phyloP scores from a whole-genome alignment of 2,113 vertebrate genomes.

The Atrichornis clamosus region DNA sequence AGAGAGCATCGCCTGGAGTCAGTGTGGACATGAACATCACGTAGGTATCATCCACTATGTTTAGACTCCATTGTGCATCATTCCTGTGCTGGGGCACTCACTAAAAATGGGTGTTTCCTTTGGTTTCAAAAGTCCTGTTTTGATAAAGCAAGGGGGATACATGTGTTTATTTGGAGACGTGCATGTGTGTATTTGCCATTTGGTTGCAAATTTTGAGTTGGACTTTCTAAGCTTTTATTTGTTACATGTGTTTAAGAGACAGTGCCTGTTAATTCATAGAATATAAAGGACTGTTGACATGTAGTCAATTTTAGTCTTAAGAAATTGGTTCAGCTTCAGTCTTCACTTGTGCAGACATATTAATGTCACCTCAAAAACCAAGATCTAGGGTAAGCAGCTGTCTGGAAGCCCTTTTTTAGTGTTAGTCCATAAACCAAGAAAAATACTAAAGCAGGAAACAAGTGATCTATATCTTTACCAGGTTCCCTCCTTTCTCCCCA shows the following conservation, averaged over 20 bases:
- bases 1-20: slow-evolving; percentile 84
- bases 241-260: accelerated
- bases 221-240: not conserved
- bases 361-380: not conserved
- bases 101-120: not conserved
- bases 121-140: not conserved
- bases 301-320: not conserved
- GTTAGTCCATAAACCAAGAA: not conserved
- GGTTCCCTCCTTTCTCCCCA: not conserved
- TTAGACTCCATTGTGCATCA: not conserved
- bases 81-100: not conserved
- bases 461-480: not conserved
- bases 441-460: not conserved
- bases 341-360: not conserved
- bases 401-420: not conserved
- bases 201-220: not conserved
- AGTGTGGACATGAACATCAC: slow-evolving; percentile 97
- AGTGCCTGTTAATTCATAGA: not conserved
- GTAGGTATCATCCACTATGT: slow-evolving; percentile 66
- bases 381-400: not conserved
- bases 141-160: not conserved
- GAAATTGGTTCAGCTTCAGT: not conserved
- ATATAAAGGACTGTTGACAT: not conserved
- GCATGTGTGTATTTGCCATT: no score
- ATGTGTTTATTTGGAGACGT: not conserved